Conservation (phyloP, 2,888 invertebrate genomes). For the Eilema caniola region DNA sequence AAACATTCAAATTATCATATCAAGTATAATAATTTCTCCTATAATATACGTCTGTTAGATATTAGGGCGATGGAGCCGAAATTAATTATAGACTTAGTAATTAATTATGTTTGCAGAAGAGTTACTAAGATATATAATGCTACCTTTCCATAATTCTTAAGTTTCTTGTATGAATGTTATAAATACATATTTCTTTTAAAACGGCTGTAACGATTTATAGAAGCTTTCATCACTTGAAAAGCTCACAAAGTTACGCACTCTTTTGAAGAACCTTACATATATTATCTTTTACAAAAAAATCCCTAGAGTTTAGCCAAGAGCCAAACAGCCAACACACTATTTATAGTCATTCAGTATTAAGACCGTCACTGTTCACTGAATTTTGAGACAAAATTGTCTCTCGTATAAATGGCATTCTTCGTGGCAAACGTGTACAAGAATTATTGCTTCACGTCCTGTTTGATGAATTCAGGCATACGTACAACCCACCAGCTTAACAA, state of each 20-base stretch:
- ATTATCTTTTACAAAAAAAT: conserved; percentile 9
- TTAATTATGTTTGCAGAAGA: too few species aligned
- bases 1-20: too few species aligned
- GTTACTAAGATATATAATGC: too few species aligned
- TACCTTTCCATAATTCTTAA: not conserved
- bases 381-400: conserved; percentile 75
- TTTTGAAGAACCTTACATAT: not conserved
- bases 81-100: too few species aligned
- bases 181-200: not conserved
- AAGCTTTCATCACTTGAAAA: not conserved
- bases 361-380: conserved; percentile 70
- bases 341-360: conserved; percentile 61
- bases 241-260: not conserved
- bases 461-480: conserved; percentile 73
- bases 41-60: too few species aligned
- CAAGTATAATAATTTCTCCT: too few species aligned
- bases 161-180: not conserved
- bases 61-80: too few species aligned
- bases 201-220: not conserved
- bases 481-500: conserved; percentile 51
- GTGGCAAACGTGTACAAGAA: conserved; percentile 67
- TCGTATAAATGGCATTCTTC: conserved; percentile 79
- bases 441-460: conserved; percentile 74
- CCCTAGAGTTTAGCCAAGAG: conserved; percentile 28
- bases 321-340: conserved; percentile 53